A percentile compares a stretch with the other conserved stretches of the same genome.
phyloP scores from a whole-genome alignment of 2,113 vertebrate genomes.

The Esox niger region DNA sequence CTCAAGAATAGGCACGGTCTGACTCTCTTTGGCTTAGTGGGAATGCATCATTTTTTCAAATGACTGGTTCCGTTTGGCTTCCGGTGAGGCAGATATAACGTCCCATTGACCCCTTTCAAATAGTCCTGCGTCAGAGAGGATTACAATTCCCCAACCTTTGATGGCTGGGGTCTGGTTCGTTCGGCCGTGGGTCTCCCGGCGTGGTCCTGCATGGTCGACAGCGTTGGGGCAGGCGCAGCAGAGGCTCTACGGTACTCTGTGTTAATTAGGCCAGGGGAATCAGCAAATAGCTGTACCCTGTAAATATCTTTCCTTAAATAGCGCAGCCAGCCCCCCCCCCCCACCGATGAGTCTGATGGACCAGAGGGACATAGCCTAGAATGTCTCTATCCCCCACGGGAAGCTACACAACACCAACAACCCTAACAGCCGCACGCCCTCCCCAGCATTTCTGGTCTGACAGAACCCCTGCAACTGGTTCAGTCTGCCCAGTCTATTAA shows the following conservation, averaged over 20 bases:
- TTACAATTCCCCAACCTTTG: slow-evolving; percentile 41
- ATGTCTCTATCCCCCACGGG: slow-evolving; percentile 40
- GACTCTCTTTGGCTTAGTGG: too few relatives aligned
- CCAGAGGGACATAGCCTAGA: slow-evolving; percentile 45
- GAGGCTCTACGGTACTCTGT: slow-evolving; percentile 27
- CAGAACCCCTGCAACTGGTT: slow-evolving; percentile 9
- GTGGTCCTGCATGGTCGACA: slow-evolving; percentile 38
- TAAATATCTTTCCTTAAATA: slow-evolving; percentile 71
- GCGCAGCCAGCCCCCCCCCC: slow-evolving; percentile 27
- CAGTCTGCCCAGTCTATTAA: slow-evolving; percentile 48
- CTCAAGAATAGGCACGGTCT: too few relatives aligned
- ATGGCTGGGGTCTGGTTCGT: slow-evolving; percentile 16
- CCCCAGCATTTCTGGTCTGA: too few relatives aligned
- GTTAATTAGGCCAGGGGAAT: slow-evolving; percentile 29
- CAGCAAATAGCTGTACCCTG: slow-evolving; percentile 59
- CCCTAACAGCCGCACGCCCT: background rate
- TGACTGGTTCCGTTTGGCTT: too few relatives aligned
- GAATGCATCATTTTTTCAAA: too few relatives aligned
- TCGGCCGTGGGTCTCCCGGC: background rate
- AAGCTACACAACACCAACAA: slow-evolving; percentile 51
- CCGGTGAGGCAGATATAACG: too few relatives aligned
- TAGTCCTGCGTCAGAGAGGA: too few relatives aligned
- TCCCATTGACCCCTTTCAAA: too few relatives aligned
- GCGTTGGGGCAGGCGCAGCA: slow-evolving; percentile 46
- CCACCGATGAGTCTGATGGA: slow-evolving; percentile 17